These are phyloP conservation scores for Ploceus nigricollis DNA, from an alignment of 2,113 vertebrate species.

Conservation along the genomic window DNA sequence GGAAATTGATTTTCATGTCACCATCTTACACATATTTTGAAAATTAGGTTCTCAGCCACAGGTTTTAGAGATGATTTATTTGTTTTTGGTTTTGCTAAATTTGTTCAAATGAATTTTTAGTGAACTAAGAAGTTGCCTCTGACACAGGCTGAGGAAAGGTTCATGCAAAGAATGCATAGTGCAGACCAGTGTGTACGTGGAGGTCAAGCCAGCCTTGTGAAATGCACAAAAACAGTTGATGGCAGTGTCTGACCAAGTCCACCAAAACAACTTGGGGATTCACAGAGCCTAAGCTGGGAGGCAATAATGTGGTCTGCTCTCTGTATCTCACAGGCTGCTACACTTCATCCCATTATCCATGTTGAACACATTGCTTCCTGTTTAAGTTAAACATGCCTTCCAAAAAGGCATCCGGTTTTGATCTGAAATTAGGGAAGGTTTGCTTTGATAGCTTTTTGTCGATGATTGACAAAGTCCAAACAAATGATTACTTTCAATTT, in stretches of 20 bases:
- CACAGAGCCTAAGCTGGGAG: background rate
- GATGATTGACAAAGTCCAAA: constrained; percentile 47
- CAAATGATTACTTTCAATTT: constrained; percentile 30
- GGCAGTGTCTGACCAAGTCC: background rate
- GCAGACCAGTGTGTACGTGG: fast-evolving
- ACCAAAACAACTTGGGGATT: background rate
- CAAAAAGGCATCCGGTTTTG: constrained; percentile 33
- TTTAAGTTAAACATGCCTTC: constrained; percentile 33
- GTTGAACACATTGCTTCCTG: constrained; percentile 38
- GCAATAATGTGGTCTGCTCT: background rate
- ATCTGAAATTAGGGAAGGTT: constrained; percentile 40
- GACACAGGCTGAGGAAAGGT: background rate
- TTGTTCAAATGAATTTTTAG: background rate
- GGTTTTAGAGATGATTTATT: constrained; percentile 43
- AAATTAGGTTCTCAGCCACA: constrained; percentile 37
- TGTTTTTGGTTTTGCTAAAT: constrained; percentile 3
- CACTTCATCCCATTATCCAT: constrained; percentile 27
- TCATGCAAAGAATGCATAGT: background rate
- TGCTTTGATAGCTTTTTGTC: background rate
- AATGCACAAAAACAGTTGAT: background rate
- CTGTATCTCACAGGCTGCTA: constrained; percentile 55
- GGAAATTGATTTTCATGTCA: constrained; percentile 64
- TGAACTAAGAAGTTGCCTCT: background rate
- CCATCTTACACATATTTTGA: constrained; percentile 37
- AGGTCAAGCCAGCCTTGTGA: background rate